Evolutionary conservation across 2,888 invertebrate species (phyloP).

Genomic region (Onchidella celtica): DNA sequence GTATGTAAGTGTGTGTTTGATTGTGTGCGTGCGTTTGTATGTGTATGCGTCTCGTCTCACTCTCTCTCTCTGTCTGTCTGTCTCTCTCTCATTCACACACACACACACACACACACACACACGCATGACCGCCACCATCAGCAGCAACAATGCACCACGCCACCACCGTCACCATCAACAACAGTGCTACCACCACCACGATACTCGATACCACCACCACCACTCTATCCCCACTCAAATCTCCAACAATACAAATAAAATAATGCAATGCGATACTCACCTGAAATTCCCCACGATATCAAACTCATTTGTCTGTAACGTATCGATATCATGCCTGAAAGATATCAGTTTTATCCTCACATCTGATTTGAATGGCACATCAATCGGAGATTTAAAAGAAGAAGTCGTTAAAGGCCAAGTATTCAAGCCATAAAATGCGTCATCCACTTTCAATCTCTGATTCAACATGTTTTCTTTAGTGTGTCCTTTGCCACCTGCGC

Average conservation of each 20-base stretch:
- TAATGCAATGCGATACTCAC: too few relatives aligned
- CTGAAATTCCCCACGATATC: conserved; percentile 13
- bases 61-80: too few relatives aligned
- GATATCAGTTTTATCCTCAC: not conserved
- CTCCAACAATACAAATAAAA: too few relatives aligned
- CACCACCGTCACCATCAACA: not conserved
- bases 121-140: not conserved
- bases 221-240: too few relatives aligned
- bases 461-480: not conserved
- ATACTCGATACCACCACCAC: too few relatives aligned
- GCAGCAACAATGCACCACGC: not conserved
- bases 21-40: too few relatives aligned
- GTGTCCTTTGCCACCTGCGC: not conserved
- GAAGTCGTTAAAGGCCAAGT: too few relatives aligned
- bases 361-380: not conserved
- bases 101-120: not conserved
- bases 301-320: not conserved
- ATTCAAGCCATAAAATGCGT: not conserved
- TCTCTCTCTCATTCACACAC: too few relatives aligned
- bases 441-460: conserved; percentile 14
- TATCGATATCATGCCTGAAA: conserved; percentile 7
- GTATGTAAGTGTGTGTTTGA: too few relatives aligned
- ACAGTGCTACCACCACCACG: too few relatives aligned
- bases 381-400: too few relatives aligned
- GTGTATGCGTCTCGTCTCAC: too few relatives aligned